Percentiles rank a stretch among this genome's conserved stretches.
Evolutionary conservation across 92 coral and sea anemone species (phyloP).

Genomic region (Porites lobata): DNA sequence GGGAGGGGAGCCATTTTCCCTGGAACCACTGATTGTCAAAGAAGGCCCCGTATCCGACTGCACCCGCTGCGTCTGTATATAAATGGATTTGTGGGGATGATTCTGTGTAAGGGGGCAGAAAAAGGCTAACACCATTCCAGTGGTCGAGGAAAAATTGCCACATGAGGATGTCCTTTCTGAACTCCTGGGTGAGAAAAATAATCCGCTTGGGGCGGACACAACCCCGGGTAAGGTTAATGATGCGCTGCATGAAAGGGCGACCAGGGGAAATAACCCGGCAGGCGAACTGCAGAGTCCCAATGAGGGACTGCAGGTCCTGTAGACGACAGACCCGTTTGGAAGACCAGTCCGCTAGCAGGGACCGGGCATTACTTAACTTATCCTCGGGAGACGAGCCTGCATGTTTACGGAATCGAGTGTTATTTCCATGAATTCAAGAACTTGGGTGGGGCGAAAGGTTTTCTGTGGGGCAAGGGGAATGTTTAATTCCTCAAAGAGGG

Average conservation of each 20-base stretch:
- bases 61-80: too few species aligned
- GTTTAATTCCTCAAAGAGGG: conserved; percentile 3
- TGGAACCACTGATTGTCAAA: not conserved
- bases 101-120: too few species aligned
- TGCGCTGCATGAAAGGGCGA: conserved; percentile 21
- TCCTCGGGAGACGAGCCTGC: not conserved
- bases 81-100: too few species aligned
- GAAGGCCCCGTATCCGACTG: not conserved
- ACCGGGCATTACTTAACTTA: not conserved
- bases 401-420: not conserved
- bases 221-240: not conserved
- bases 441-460: conserved; percentile 20
- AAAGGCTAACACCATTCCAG: not conserved
- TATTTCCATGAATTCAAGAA: conserved; percentile 58
- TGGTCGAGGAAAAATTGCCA: conserved; percentile 64
- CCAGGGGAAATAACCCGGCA: conserved; percentile 33
- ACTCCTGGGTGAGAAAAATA: conserved; percentile 34
- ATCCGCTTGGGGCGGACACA: not conserved
- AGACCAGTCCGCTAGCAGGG: not conserved
- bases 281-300: conserved; percentile 27
- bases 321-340: not conserved
- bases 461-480: conserved; percentile 19
- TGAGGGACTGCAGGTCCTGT: conserved; percentile 15
- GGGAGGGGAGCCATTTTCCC: not conserved
- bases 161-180: conserved; percentile 65